Evolutionary conservation across 2,888 invertebrate genomes (phyloP).

Genomic region (Bombyx huttoni): DNA sequence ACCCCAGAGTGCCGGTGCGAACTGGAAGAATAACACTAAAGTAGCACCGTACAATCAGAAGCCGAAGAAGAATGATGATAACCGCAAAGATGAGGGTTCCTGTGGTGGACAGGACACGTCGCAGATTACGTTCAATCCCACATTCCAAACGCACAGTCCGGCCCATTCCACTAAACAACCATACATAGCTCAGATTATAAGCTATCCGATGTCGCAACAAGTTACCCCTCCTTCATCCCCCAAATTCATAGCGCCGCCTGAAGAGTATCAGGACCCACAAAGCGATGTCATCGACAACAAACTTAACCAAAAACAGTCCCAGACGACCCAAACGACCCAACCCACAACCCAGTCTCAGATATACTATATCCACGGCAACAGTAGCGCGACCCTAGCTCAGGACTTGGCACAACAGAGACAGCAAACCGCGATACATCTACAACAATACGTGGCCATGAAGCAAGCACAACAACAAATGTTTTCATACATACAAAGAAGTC

Average conservation of each 20-base stretch:
- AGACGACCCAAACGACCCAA: conserved; percentile 23
- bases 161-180: conserved; percentile 58
- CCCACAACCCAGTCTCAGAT: conserved; percentile 43
- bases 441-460: conserved; percentile 69
- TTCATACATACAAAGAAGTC: conserved; percentile 52
- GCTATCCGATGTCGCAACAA: conserved; percentile 62
- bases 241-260: conserved; percentile 60
- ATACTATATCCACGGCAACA: conserved; percentile 59
- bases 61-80: conserved; percentile 49
- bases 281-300: conserved; percentile 44
- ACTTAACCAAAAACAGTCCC: conserved; percentile 21
- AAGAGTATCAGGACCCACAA: conserved; percentile 63
- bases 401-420: conserved; percentile 59
- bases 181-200: conserved; percentile 62
- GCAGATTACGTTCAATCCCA: conserved; percentile 63
- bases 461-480: conserved; percentile 69
- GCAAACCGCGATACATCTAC: conserved; percentile 61
- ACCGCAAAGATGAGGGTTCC: conserved; percentile 37
- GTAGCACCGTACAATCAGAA: conserved; percentile 53
- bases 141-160: conserved; percentile 69
- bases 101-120: conserved; percentile 46
- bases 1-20: conserved; percentile 55
- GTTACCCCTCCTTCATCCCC: conserved; percentile 58
- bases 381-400: conserved; percentile 33
- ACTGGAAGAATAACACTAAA: conserved; percentile 61